Base-by-base conservation (phyloP, 2,888 invertebrate species). In the Cyclophora albipunctata region DNA sequence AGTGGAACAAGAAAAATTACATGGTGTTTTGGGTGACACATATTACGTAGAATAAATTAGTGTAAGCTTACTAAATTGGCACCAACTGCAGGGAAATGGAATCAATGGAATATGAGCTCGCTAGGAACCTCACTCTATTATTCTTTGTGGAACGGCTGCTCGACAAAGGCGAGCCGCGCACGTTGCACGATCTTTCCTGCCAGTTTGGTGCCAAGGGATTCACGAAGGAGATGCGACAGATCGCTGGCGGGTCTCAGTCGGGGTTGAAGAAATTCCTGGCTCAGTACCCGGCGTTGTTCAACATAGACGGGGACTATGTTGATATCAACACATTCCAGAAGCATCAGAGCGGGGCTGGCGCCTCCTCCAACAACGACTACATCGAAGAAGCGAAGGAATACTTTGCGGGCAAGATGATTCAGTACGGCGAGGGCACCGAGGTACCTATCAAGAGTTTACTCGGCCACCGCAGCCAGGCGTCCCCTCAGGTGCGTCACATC, bases 191-290 rank as follows among this genome's bases (percentile, higher is more conserved):
- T 90, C 91, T 99, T 67, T 98, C 98, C 79, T 99, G 99, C 85
- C 98, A 99, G 88, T 99, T 99, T 88, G 99, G 99, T 72, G 98
- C 98, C 66, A 98, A 98, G 84, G 98, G 97, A 65, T 99, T 99
- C 87, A 98, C 99, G 34, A 96, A 98, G 89, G 99, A 99, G 90
- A 99, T 99, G 98, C 91, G 97, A 67, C 97, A 97, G 84, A 96
- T 96, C 66, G 96, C 95, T 69, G 96, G 98, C 63, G 98, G 98
- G 67, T 98, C 97, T 65, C 98, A 98, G 86, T 96, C 96, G 68
- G 97, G 99, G 51, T 91, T 99, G 54, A 97, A 97, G 84, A 98
- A 98, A 86, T 99, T 99, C 89, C 92, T 99, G 73, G 91, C 94
- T 51, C 97, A 98, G 81, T 98, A 98, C 91, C 99, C 99, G 67